These are phyloP conservation scores for Neoniphon sammara DNA, from an alignment of 2,797 vertebrate genomes.

Conservation along the genomic window DNA sequence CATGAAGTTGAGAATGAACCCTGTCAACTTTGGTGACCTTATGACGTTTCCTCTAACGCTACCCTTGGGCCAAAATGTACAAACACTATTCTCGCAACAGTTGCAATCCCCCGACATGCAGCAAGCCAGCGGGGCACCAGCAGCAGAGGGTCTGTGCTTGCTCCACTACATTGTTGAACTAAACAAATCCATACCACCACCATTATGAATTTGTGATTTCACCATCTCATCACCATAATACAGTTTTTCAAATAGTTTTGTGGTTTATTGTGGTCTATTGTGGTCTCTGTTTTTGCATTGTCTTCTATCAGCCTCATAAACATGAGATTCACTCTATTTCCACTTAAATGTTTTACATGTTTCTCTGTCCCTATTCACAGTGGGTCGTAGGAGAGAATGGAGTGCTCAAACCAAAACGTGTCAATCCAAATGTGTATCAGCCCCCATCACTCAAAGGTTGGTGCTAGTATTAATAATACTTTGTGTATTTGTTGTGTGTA, in stretches of 20 bases:
- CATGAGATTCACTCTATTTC: not conserved
- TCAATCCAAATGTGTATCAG: slow-evolving; percentile 91
- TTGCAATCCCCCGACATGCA: not conserved
- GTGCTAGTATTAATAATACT: not conserved
- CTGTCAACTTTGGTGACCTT: not conserved
- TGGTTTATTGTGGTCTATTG: no score
- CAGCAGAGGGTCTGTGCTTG: no score
- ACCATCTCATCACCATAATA: no score
- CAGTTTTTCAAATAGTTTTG: not conserved
- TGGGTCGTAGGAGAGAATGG: slow-evolving; percentile 94
- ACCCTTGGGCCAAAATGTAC: no score
- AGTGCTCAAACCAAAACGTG: slow-evolving; percentile 91
- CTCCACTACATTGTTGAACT: no score
- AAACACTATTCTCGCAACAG: no score
- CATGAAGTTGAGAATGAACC: no score
- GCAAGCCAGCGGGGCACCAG: no score
- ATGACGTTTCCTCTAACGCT: no score
- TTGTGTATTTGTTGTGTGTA: slow-evolving; percentile 34
- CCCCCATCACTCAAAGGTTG: slow-evolving; percentile 97
- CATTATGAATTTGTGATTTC: not conserved
- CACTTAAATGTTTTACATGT: not conserved
- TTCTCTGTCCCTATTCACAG: slow-evolving; percentile 70
- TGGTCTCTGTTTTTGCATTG: not conserved
- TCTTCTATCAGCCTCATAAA: not conserved
- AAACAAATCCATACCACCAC: no score